Percentiles rank a stretch among this genome's conserved stretches.
Conservation (phyloP, 2,113 vertebrate species). For the Himantopus leucocephalus region DNA sequence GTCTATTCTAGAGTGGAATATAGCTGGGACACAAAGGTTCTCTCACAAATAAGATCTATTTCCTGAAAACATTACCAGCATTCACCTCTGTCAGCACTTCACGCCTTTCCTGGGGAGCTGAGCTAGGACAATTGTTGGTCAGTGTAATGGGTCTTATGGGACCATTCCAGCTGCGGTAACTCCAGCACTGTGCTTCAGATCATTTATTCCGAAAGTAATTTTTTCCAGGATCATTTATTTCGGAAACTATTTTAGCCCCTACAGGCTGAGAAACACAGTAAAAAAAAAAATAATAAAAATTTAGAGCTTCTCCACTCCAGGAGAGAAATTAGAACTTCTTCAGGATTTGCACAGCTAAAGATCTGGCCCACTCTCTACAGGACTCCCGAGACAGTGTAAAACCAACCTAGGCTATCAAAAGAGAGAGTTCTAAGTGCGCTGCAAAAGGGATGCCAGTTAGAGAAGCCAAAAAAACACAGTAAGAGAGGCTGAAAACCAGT, state of each 20-base stretch:
- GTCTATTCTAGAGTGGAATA: not conserved
- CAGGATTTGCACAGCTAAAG: not conserved
- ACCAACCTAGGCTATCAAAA: not conserved
- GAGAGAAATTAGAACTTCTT: not conserved
- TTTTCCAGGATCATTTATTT: slow-evolving; percentile 34
- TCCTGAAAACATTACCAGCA: not conserved
- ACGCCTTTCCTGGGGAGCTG: not conserved
- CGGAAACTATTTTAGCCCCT: not conserved
- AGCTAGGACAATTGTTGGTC: not conserved
- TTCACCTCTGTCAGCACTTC: not conserved
- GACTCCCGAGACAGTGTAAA: not conserved
- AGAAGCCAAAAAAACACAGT: not conserved
- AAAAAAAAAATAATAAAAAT: not conserved
- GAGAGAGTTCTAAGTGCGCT: not conserved
- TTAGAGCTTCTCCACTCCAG: not conserved
- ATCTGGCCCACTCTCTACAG: not conserved
- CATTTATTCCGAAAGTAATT: not conserved
- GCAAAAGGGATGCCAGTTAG: rapidly evolving
- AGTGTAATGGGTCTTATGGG: not conserved
- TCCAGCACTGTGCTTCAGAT: not conserved
- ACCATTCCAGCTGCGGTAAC: not conserved
- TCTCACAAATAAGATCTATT: not conserved
- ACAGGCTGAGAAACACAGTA: not conserved
- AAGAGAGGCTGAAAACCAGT: not conserved
- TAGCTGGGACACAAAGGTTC: not conserved